Conservation (phyloP, 2,113 vertebrate species). For the Upupa epops region DNA sequence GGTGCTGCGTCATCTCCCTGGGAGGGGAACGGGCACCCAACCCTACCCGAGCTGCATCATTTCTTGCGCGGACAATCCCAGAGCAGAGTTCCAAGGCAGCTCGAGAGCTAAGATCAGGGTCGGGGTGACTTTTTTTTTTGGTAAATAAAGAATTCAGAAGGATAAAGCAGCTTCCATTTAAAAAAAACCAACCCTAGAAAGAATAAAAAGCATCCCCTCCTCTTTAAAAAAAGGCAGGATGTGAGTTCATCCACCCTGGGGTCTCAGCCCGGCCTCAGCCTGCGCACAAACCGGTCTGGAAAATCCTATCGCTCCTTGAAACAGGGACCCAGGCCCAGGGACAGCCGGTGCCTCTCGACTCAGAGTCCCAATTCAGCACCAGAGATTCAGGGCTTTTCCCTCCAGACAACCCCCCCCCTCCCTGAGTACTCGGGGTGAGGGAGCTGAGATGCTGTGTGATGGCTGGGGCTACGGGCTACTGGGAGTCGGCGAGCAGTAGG, state of each 20-base stretch:
- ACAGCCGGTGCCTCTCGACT: background rate
- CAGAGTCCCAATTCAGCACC: conserved; percentile 35
- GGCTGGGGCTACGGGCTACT: background rate
- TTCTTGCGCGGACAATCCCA: conserved; percentile 25
- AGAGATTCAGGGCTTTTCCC: background rate
- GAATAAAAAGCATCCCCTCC: background rate
- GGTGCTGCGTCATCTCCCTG: background rate
- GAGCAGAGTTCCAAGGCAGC: conserved; percentile 22
- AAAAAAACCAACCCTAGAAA: background rate
- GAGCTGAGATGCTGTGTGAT: background rate
- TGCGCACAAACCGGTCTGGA: background rate
- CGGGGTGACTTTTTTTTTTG: background rate
- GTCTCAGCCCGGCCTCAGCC: background rate
- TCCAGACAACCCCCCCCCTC: too few relatives aligned
- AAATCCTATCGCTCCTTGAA: background rate
- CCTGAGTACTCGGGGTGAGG: too few relatives aligned
- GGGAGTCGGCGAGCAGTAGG: background rate
- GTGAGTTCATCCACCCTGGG: background rate
- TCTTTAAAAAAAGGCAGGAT: background rate
- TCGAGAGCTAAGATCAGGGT: too few relatives aligned
- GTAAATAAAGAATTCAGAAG: conserved; percentile 68
- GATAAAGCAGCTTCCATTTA: conserved; percentile 66
- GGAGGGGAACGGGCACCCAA: background rate
- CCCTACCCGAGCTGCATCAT: background rate
- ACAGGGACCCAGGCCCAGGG: background rate